Evolutionary conservation across 2,888 invertebrate genomes (phyloP).

Genomic region (Lordiphosa andalusiaca): DNA sequence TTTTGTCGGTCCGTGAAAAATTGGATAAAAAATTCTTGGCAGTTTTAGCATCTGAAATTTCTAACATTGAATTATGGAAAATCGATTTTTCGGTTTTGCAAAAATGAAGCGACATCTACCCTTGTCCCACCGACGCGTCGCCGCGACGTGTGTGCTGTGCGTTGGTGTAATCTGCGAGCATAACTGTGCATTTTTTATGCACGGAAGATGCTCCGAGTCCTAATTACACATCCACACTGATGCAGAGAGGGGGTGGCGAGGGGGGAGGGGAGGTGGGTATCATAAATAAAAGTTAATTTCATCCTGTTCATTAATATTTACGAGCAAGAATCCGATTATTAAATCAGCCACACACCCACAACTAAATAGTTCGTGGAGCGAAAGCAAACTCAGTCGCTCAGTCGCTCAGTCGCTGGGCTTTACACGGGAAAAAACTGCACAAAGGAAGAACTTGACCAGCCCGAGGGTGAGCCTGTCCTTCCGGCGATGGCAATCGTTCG

Average conservation of each 20-base stretch:
- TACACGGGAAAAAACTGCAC: background rate
- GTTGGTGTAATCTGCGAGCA: conserved; percentile 5
- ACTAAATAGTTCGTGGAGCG: no score
- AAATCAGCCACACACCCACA: conserved; percentile 3
- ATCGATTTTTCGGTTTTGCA: conserved; percentile 65
- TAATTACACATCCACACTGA: background rate
- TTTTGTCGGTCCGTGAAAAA: conserved; percentile 64
- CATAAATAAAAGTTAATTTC: conserved; percentile 8
- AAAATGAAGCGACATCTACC: conserved; percentile 47
- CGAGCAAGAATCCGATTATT: conserved; percentile 12
- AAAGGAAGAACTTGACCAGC: background rate
- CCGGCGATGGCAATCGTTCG: no score
- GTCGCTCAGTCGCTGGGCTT: background rate
- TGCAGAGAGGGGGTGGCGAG: background rate
- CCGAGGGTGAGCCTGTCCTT: no score
- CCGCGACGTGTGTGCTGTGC: background rate
- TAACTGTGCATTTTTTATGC: conserved; percentile 4
- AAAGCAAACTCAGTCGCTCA: background rate
- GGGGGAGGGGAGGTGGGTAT: no score
- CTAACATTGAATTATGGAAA: conserved; percentile 72
- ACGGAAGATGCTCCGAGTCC: background rate
- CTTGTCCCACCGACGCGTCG: conserved; percentile 2
- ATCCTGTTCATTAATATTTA: conserved; percentile 38
- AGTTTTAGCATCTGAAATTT: conserved; percentile 72
- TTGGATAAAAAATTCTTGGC: conserved; percentile 66